Base-by-base conservation (phyloP, 2,888 invertebrate genomes). In the Oscheius myriophilus region DNA sequence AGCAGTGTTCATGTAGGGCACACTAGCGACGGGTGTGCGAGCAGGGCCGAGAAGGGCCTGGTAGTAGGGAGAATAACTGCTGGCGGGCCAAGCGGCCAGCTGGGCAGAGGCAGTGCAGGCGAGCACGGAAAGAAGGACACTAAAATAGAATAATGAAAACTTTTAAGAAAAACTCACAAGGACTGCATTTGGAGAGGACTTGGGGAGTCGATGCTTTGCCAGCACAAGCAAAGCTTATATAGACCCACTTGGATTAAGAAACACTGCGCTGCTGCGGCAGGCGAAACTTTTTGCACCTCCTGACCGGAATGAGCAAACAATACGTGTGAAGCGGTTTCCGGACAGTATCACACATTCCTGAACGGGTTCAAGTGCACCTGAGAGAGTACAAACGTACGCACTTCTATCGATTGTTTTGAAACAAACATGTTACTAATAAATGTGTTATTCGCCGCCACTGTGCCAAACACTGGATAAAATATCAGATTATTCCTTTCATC, bases 61-160 rank as follows among this genome's bases (percentile, higher is more conserved):
- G 54, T 73, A 78, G 72, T 67, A 78, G 51, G 78, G 78, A 9
- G 33, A 78, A 58, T 73, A 78, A 54, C 72, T 72, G 64, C 71
- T 73, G 21, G 73, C 72, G 33, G 78, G 78, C 78, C 78, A 78
- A 7, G 78, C 75, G 52, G 78, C 78, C 57, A 78, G 51, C 63
- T 78, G 78, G 64, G 70, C 72, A 12, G 71, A 64, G 21, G 69
- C 69, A 58, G 46, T 51, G 49, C 65, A 64, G 70, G 67, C 57
- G 41, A 67, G 41, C 7, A 39, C 49, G 59, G 61, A 74, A 61
- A 76, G 59, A 59, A 76, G 54, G 64, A 69, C 62, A 51, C 76
- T 76, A 65, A 59, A 76, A 71, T 7, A 12, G 43, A 14, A 43
- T 21, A 33, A 49, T 33, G 33, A 33, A 33, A 6, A 6, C 3